Evolutionary conservation across 1,140 invertebrate species (phyloP).

Genomic region (Paramacrobiotus metropolitanus): DNA sequence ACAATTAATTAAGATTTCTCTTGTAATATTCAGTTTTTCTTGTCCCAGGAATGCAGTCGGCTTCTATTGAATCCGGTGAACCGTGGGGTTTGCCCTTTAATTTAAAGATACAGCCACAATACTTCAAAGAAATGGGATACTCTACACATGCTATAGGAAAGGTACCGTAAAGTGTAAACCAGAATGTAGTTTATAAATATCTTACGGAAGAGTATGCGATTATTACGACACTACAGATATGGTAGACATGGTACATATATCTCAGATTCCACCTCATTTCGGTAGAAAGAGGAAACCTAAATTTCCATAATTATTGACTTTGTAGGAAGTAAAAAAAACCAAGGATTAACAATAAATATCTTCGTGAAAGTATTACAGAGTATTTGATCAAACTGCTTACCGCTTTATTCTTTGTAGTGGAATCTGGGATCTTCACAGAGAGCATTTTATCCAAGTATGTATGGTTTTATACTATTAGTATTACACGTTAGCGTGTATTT

Average conservation of each 20-base stretch:
- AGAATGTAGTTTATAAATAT: too few relatives aligned
- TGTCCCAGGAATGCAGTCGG: not conserved
- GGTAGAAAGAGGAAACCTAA: too few relatives aligned
- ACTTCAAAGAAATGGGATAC: constrained; percentile 1
- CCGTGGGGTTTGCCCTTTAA: not conserved
- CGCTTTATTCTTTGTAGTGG: not conserved
- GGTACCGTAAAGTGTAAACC: too few relatives aligned
- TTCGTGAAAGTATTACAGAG: too few relatives aligned
- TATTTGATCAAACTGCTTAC: too few relatives aligned
- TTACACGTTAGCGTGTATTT: constrained; percentile 15
- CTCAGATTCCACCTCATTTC: too few relatives aligned
- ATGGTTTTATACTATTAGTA: not conserved
- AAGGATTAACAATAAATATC: not conserved
- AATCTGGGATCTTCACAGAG: not conserved
- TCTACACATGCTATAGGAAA: not conserved
- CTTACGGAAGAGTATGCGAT: too few relatives aligned
- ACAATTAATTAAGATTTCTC: too few relatives aligned
- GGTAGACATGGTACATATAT: too few relatives aligned
- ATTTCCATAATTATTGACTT: not conserved
- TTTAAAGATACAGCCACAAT: not conserved
- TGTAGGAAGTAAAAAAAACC: not conserved
- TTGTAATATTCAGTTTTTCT: too few relatives aligned
- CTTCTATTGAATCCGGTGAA: not conserved
- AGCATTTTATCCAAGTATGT: constrained; percentile 2
- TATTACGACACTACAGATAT: too few relatives aligned